A percentile compares a stretch with the other conserved stretches of the same genome.
These are phyloP conservation scores for Phylloscopus trochilus DNA, from an alignment of 2,113 vertebrate genomes.

Conservation along the genomic window DNA sequence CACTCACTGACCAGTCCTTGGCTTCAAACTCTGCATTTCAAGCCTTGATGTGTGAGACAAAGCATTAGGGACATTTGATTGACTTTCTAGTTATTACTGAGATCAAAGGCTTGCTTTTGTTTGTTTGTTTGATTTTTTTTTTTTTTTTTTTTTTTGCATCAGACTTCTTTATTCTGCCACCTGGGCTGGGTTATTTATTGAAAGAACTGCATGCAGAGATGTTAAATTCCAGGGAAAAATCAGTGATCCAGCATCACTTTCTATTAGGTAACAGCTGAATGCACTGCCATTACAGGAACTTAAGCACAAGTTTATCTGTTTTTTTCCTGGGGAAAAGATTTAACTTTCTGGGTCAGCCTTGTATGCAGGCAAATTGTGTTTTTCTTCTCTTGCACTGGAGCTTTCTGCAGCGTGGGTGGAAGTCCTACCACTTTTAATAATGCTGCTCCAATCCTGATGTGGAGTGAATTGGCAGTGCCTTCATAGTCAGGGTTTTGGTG, in stretches of 20 bases:
- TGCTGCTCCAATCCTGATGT: background rate
- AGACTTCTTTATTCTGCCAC: conserved; percentile 28
- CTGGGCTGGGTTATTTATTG: conserved; percentile 40
- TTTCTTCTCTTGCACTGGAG: background rate
- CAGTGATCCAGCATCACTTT: conserved; percentile 40
- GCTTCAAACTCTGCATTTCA: background rate
- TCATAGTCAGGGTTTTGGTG: background rate
- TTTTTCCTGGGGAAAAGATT: conserved; percentile 54
- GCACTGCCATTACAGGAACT: background rate
- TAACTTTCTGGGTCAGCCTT: conserved; percentile 40
- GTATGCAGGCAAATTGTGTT: background rate
- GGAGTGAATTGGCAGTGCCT: background rate
- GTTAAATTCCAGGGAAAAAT: conserved; percentile 49
- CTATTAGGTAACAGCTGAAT: conserved; percentile 38
- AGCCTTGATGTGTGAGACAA: conserved; percentile 25
- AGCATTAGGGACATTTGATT: conserved; percentile 15
- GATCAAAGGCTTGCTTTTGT: conserved; percentile 26
- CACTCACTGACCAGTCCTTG: background rate
- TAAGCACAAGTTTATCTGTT: conserved; percentile 29
- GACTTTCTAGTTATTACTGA: conserved; percentile 33
- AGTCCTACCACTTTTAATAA: background rate
- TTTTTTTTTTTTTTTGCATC: conserved; percentile 22
- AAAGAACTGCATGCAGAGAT: conserved; percentile 41
- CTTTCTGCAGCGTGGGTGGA: background rate
- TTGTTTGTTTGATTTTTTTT: conserved; percentile 18